Evolutionary conservation across 2,797 vertebrate genomes (phyloP).

Genomic region (Epinephelus coioides): DNA sequence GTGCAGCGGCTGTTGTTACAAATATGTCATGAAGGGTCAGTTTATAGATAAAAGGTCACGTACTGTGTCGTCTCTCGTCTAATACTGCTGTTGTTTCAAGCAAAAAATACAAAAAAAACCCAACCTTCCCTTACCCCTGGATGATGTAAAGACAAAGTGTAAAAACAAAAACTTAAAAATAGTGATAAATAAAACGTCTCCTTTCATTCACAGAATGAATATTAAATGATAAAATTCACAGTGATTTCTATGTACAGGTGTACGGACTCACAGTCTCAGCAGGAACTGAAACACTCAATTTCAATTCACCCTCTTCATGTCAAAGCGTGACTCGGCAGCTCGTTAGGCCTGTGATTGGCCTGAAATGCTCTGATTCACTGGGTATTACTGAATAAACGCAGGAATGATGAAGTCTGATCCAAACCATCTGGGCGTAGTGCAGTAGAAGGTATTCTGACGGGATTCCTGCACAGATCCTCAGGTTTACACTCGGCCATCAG

Average conservation of each 20-base stretch:
- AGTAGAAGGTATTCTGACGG: constrained; percentile 61
- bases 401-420: constrained; percentile 76
- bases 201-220: constrained; percentile 89
- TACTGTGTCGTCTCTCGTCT: neutral
- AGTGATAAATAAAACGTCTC: constrained; percentile 34
- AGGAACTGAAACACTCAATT: constrained; percentile 23
- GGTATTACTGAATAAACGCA: constrained; percentile 64
- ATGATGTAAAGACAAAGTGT: constrained; percentile 7
- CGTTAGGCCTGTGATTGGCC: constrained; percentile 73
- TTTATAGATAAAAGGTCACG: neutral
- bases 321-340: constrained; percentile 49
- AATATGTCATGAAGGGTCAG: constrained; percentile 2
- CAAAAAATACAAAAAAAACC: neutral
- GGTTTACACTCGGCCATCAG: constrained; percentile 62
- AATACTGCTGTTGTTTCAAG: constrained; percentile 40
- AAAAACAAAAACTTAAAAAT: constrained; percentile 49
- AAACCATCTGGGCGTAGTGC: constrained; percentile 74
- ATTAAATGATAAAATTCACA: constrained; percentile 59
- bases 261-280: constrained; percentile 10
- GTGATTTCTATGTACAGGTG: constrained; percentile 30
- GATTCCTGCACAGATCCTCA: constrained; percentile 68
- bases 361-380: constrained; percentile 56
- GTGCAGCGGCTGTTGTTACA: neutral
- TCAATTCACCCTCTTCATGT: constrained; percentile 57
- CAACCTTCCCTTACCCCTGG: neutral